These are phyloP conservation scores for Caenorhabditis panamensis DNA, from an alignment of 2,888 invertebrate genomes.

Conservation along the genomic window DNA sequence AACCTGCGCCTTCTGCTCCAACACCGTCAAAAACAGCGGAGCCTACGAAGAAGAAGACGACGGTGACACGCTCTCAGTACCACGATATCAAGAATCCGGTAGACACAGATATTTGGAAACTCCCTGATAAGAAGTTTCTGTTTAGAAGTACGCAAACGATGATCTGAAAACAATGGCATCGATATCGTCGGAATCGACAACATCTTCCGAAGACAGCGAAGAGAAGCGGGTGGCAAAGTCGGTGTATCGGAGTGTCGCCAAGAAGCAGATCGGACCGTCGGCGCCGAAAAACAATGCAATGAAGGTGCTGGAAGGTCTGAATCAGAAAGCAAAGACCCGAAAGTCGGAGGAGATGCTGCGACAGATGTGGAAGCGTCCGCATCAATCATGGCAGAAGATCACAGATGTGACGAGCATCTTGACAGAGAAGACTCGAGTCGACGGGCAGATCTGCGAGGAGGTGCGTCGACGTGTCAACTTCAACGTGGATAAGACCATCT, in stretches of 20 bases:
- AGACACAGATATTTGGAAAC: too few species aligned
- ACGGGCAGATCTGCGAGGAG: conserved; percentile 33
- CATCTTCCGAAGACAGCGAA: conserved; percentile 14
- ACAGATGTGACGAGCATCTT: conserved; percentile 27
- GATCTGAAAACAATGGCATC: conserved; percentile 9
- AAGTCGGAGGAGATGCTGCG: conserved; percentile 51
- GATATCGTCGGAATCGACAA: conserved; percentile 18
- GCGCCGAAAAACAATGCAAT: neutral
- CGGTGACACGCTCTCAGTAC: conserved; percentile 19
- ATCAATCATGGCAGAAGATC: conserved; percentile 30
- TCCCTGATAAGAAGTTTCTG: neutral
- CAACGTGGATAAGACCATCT: conserved; percentile 20
- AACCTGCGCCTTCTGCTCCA: neutral
- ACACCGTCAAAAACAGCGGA: conserved; percentile 10
- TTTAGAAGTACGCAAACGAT: conserved; percentile 28
- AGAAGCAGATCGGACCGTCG: neutral
- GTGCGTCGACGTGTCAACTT: conserved; percentile 9
- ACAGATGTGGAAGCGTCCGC: conserved; percentile 42
- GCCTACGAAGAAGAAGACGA: neutral
- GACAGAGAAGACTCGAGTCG: conserved; percentile 20
- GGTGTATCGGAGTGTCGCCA: conserved; percentile 1
- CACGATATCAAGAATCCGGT: conserved; percentile 35
- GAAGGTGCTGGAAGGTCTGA: conserved; percentile 26
- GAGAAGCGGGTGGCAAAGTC: conserved; percentile 10
- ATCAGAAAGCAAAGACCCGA: conserved; percentile 12